Conservation (phyloP, 2,888 invertebrate genomes). For the Drosophila robusta region DNA sequence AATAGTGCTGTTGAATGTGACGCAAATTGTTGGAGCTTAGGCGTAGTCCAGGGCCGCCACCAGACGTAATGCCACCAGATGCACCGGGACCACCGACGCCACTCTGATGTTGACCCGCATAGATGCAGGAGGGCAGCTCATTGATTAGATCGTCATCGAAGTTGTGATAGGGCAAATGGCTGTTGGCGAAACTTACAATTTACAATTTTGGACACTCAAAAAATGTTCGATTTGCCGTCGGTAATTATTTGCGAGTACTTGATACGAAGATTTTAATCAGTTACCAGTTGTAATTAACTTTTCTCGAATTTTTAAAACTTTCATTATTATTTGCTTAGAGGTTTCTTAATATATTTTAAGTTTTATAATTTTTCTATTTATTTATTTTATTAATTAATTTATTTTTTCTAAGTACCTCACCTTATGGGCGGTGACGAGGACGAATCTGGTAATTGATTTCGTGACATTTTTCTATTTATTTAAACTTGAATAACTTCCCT, state of each 20-base stretch:
- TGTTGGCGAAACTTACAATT: constrained; percentile 31
- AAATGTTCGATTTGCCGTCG: constrained; percentile 29
- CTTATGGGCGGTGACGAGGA: constrained; percentile 90
- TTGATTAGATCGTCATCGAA: constrained; percentile 87
- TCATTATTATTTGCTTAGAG: background rate
- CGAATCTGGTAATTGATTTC: constrained; percentile 89
- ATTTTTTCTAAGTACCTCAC: constrained; percentile 69
- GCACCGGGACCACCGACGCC: constrained; percentile 48
- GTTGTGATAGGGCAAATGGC: constrained; percentile 84
- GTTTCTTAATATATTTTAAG: background rate
- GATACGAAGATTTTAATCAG: background rate
- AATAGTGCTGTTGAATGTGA: constrained; percentile 85
- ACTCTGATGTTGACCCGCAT: constrained; percentile 87
- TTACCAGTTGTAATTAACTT: background rate
- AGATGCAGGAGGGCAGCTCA: constrained; percentile 93
- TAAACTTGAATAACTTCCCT: background rate
- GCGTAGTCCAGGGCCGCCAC: constrained; percentile 67
- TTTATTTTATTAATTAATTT: too few relatives aligned
- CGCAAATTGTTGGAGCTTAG: constrained; percentile 82
- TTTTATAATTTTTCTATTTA: too few relatives aligned
- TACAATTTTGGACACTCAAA: background rate
- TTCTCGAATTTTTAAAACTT: background rate
- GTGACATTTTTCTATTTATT: constrained; percentile 79
- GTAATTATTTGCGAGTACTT: background rate
- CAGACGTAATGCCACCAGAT: constrained; percentile 47